Conservation (phyloP, 2,113 vertebrate species). For the Grammomys dolichurus region DNA sequence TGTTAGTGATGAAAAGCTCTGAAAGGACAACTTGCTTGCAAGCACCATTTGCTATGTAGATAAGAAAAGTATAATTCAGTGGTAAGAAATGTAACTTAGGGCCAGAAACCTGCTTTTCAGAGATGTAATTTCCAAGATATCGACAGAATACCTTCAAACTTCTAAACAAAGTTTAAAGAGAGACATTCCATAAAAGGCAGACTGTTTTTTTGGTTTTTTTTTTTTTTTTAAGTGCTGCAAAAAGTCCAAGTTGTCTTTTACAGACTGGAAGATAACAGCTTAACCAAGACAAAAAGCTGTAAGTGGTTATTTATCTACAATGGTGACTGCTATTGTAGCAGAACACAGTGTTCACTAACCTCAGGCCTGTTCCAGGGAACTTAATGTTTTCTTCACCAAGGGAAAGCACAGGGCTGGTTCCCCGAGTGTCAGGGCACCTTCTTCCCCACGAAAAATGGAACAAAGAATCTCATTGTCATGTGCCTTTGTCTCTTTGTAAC, state of each 20-base stretch:
- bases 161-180: slow-evolving; percentile 49
- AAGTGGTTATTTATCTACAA: slow-evolving; percentile 62
- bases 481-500: not conserved
- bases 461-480: not conserved
- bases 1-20: slow-evolving; percentile 48
- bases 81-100: slow-evolving; percentile 18
- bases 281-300: slow-evolving; percentile 64
- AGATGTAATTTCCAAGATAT: slow-evolving; percentile 52
- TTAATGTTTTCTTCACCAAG: slow-evolving; percentile 55
- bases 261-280: slow-evolving; percentile 62
- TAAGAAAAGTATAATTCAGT: slow-evolving; percentile 41
- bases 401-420: slow-evolving; percentile 52
- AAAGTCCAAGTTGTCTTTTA: slow-evolving; percentile 58
- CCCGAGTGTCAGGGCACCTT: not conserved
- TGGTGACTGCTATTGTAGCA: slow-evolving; percentile 67
- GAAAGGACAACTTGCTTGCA: slow-evolving; percentile 63
- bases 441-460: slow-evolving; percentile 50
- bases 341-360: slow-evolving; percentile 57
- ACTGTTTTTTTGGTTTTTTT: slow-evolving; percentile 38
- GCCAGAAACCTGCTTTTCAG: slow-evolving; percentile 33
- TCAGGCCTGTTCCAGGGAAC: slow-evolving; percentile 35
- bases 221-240: not conserved
- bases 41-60: slow-evolving; percentile 50
- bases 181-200: slow-evolving; percentile 45
- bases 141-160: slow-evolving; percentile 46